phyloP scores from a whole-genome alignment of 2,888 invertebrate species.

The Parthenolecanium corni region DNA sequence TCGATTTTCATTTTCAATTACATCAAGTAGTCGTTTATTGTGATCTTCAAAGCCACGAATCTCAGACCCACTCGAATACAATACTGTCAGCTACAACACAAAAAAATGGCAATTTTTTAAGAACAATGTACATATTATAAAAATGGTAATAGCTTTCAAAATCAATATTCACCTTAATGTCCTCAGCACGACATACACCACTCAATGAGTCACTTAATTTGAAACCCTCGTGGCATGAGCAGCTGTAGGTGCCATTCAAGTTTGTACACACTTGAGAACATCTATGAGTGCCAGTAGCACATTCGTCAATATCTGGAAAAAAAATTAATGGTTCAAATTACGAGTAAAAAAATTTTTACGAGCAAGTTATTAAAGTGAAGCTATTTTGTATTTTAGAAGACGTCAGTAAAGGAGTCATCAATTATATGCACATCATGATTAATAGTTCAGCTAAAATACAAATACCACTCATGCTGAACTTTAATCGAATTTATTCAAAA shows the following conservation, averaged over 20 bases:
- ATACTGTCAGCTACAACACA: conserved; percentile 32
- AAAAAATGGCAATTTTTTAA: not conserved
- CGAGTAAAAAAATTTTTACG: not conserved
- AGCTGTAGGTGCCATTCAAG: conserved; percentile 77
- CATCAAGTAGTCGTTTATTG: conserved; percentile 53
- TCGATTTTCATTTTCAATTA: conserved; percentile 72
- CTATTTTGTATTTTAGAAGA: not conserved
- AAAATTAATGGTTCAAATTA: not conserved
- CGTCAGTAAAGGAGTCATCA: no score
- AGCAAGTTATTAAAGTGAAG: not conserved
- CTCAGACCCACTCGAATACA: conserved; percentile 47
- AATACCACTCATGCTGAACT: no score
- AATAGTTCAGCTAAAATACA: no score
- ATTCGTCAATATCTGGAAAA: conserved; percentile 71
- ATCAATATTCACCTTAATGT: conserved; percentile 45
- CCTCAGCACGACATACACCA: conserved; percentile 66
- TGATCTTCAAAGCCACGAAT: conserved; percentile 61
- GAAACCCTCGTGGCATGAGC: conserved; percentile 76
- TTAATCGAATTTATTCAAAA: no score
- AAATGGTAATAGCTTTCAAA: not conserved
- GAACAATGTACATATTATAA: not conserved
- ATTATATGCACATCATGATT: no score
- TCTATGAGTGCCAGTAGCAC: conserved; percentile 64
- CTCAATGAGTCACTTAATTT: conserved; percentile 59
- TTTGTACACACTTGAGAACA: conserved; percentile 92